Percentiles rank a stretch among this genome's conserved stretches.
Evolutionary conservation across 2,888 invertebrate species (phyloP).

Genomic region (Drosophila niveifrons): DNA sequence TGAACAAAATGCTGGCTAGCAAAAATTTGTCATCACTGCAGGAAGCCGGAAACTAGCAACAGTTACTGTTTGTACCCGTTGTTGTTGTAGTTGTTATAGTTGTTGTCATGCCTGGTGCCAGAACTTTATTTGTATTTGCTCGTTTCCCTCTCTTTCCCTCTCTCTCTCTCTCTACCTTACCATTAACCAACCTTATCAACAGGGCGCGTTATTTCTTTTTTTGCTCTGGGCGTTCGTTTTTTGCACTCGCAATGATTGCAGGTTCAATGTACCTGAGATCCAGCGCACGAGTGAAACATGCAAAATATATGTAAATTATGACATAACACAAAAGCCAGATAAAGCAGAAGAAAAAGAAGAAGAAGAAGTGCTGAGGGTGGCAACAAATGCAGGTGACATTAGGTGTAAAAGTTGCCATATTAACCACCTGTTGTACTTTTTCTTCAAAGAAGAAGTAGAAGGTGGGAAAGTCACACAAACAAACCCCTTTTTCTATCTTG

Average conservation of each 20-base stretch:
- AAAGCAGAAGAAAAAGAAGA: constrained; percentile 8
- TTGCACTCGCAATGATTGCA: constrained; percentile 61
- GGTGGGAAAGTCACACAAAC: not conserved
- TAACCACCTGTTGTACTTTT: constrained; percentile 71
- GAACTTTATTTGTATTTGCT: constrained; percentile 57
- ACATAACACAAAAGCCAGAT: constrained; percentile 54
- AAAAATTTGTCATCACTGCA: constrained; percentile 77
- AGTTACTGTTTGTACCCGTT: constrained; percentile 58
- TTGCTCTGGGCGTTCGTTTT: constrained; percentile 31
- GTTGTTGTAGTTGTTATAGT: constrained; percentile 35
- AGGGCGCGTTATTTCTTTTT: constrained; percentile 26
- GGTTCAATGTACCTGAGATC: constrained; percentile 74
- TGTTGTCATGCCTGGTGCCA: constrained; percentile 60
- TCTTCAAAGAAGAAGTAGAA: not conserved
- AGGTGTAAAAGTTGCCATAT: constrained; percentile 76
- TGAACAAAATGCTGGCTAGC: constrained; percentile 50
- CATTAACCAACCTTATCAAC: constrained; percentile 41
- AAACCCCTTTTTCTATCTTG: constrained; percentile 6
- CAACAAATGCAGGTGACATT: constrained; percentile 57
- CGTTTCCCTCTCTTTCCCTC: not conserved
- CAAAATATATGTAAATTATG: constrained; percentile 79
- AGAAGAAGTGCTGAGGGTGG: not conserved
- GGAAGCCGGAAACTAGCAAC: constrained; percentile 81
- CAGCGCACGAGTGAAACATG: constrained; percentile 58
- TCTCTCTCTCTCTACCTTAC: not conserved